phyloP scores from a whole-genome alignment of 2,113 vertebrate genomes.

The Perognathus longimembris region DNA sequence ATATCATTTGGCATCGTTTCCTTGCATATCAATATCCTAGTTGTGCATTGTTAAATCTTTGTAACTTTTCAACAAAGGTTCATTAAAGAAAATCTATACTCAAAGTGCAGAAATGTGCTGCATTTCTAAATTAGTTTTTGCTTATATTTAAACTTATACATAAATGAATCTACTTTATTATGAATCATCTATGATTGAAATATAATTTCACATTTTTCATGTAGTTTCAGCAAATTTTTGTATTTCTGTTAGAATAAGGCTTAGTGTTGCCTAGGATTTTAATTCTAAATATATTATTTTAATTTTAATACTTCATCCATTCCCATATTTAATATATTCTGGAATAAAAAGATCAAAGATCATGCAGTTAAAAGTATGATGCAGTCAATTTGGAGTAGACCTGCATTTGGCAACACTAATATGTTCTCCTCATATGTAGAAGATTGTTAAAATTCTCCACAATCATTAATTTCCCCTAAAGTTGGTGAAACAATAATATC shows the following conservation, averaged over 20 bases:
- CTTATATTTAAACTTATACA: neutral
- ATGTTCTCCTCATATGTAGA: too few relatives aligned
- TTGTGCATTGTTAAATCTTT: neutral
- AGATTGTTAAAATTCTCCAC: neutral
- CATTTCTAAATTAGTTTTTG: neutral
- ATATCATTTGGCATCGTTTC: neutral
- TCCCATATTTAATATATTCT: neutral
- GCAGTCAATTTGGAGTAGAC: neutral
- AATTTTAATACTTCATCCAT: neutral
- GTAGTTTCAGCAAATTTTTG: neutral
- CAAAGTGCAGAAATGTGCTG: neutral
- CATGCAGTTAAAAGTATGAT: neutral
- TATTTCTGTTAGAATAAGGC: neutral
- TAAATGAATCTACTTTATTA: neutral
- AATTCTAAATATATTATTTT: neutral
- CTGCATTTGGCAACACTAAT: neutral
- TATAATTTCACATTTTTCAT: neutral
- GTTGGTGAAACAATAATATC: neutral
- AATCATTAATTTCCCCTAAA: neutral
- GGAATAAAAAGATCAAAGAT: neutral
- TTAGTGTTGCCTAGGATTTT: neutral
- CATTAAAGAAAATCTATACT: neutral
- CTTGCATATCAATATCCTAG: neutral
- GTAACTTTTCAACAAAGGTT: neutral
- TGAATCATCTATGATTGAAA: neutral